Evolutionary conservation across 2,888 invertebrate species (phyloP).

Genomic region (Danaus chrysippus): DNA sequence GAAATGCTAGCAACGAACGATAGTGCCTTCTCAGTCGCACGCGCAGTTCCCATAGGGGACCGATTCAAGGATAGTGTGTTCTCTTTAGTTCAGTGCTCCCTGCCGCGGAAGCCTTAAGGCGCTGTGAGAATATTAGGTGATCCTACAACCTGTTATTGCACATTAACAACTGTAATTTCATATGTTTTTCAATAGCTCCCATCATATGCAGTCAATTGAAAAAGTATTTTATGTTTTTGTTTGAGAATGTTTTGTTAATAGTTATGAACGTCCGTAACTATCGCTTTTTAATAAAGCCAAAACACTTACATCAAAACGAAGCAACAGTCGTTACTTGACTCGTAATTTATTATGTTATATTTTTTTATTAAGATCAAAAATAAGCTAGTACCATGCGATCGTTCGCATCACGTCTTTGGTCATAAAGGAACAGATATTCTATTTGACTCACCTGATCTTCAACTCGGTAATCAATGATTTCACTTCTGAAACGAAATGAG

Average conservation of each 20-base stretch:
- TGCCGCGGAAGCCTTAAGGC: slow-evolving; percentile 53
- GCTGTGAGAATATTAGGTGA: slow-evolving; percentile 26
- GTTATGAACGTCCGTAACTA: neutral
- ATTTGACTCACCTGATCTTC: slow-evolving; percentile 62
- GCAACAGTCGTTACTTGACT: too few relatives aligned
- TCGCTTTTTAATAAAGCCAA: neutral
- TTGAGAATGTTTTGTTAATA: neutral
- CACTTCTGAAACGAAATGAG: slow-evolving; percentile 59
- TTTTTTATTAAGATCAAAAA: too few relatives aligned
- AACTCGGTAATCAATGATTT: slow-evolving; percentile 64
- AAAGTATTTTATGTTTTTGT: neutral
- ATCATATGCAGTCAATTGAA: slow-evolving; percentile 8
- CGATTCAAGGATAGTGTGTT: slow-evolving; percentile 68
- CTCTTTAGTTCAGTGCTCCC: slow-evolving; percentile 73
- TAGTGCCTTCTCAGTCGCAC: slow-evolving; percentile 50
- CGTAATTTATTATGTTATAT: too few relatives aligned
- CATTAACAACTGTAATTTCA: slow-evolving; percentile 13
- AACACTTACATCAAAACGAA: neutral
- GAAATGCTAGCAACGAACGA: slow-evolving; percentile 56
- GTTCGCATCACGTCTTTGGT: too few relatives aligned
- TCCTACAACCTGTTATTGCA: slow-evolving; percentile 14
- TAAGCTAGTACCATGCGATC: too few relatives aligned
- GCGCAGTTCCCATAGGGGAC: slow-evolving; percentile 57
- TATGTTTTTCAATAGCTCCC: slow-evolving; percentile 7
- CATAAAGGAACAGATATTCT: too few relatives aligned